Evolutionary conservation across 2,888 invertebrate species (phyloP), one percentile per base, ranked within the genome.

Genomic region (Drosophila picticornis): DNA sequence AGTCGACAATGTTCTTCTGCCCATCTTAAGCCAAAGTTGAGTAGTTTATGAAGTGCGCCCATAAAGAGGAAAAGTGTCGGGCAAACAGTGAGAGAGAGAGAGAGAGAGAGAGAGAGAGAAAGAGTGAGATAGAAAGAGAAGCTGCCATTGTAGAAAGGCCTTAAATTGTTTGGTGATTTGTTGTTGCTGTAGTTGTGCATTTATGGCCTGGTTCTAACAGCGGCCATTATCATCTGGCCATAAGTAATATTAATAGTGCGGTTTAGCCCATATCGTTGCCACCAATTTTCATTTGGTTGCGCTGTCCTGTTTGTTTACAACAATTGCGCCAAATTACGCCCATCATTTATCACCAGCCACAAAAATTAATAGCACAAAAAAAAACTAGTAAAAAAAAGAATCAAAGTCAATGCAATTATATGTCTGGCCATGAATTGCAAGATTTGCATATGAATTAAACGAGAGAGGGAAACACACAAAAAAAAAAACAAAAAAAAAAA

Each of bases 221-320:
- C 60, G 61, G 34, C 61, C 70, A 77, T 86, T 85, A 88, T 86
- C 83, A 88, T 86, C 87, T 90, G 57, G 48, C 46, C 57, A 66
- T 78, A 88, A 88, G 89, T 76, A 83, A 86, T 88, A 90, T 88
- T 88, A 90, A 88, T 90, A 86, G 88, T 84, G 75, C 60, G 72
- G 80, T 65, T 77, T 72, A 71, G 59, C 55, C 43, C 55, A 46
- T 71, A 59, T 56, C 71, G 50, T 34, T 31, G 9, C 5, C 58
- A 27, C 65, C 65, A 72, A 72, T 80, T 80, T 79, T 72, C 60
- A 68, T 79, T 70, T 72, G 66, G 61, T 67, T 52, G 58, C 32
- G 2, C 68, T 46, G 43, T 29, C 46, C 65, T 64, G 61, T 46
- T 69, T 71, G 69, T 65, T 73, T 69, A 68, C 53, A 68, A 73